Base-by-base conservation (phyloP, 35 echinoderm and acorn worm species). In the Ophiothrix spiculata region DNA sequence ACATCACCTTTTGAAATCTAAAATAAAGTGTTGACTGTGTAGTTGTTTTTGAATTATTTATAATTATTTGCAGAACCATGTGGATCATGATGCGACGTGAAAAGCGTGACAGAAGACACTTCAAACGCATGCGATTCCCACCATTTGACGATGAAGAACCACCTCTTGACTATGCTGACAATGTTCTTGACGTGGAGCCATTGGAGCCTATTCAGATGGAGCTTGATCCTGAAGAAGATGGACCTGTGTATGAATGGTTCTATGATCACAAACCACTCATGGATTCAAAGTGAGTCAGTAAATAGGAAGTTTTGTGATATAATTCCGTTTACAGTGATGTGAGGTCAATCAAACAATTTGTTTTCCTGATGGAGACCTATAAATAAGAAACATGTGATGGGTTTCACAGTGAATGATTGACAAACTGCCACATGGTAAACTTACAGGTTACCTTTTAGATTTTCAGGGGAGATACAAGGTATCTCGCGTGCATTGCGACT, bases 11-110 rank as follows among this genome's bases (percentile, higher is more conserved):
- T 11, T 54, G 45, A 54, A 21, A 8, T 11, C 8, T 54, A 54
- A 21, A 54, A 11, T 21, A 54, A 11, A 54, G 45, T 11, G 8
- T 8, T 8, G 8, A 54, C 8, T 54, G 45, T 21, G 45, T 8
- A 54, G 45, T 54, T 82, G 40, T 14, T 46, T 31, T 82, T 6
- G 63, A 25, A 33, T 69, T 69, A 64, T 56, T 84, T 39, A 36
- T 64, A 15, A 36, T 6, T 1, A 31, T 37, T n/a, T 39, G 40
- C 25, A 99, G 96, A 38, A 63, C 88, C 36, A 99, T 99, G 96
- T 99, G 96, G 96, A 99, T 99, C 56, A 99, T 99, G 96, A 99
- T 99, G 96, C 81, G 96, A 56, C 82, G 95, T 31, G 96, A 99
- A 80, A 99, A 99, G 92, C 92, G 96, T 56, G 96, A 99, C 75